Conservation (phyloP, 2,888 invertebrate species). For the Malthinus flaveolus region DNA sequence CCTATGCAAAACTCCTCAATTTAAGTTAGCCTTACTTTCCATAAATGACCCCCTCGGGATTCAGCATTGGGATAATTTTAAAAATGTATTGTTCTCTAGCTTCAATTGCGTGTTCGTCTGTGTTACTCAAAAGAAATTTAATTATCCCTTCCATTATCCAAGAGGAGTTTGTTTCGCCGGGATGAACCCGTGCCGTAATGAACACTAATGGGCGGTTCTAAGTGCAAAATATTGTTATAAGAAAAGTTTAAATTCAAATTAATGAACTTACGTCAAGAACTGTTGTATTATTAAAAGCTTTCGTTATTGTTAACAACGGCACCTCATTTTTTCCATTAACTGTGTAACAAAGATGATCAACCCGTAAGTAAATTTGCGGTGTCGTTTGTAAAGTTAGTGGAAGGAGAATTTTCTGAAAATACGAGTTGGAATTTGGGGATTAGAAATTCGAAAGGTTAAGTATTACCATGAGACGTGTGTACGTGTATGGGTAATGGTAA, state of each 20-base stretch:
- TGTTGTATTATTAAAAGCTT: constrained; percentile 59
- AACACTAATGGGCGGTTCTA: constrained; percentile 72
- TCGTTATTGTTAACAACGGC: constrained; percentile 76
- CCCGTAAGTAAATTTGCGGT: constrained; percentile 62
- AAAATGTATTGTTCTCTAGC: constrained; percentile 72
- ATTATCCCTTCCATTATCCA: constrained; percentile 88
- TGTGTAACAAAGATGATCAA: constrained; percentile 71
- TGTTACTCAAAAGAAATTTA: constrained; percentile 63
- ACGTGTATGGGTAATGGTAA: constrained; percentile 87
- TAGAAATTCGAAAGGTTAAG: constrained; percentile 30
- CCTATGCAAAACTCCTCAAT: not conserved
- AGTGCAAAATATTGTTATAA: constrained; percentile 23
- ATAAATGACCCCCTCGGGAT: constrained; percentile 85
- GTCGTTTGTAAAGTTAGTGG: constrained; percentile 34
- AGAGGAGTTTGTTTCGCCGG: constrained; percentile 85
- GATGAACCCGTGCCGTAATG: constrained; percentile 80
- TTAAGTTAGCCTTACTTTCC: constrained; percentile 68
- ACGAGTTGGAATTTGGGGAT: not conserved
- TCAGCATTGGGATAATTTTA: constrained; percentile 88
- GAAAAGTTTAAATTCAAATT: not conserved
- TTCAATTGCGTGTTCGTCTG: constrained; percentile 60
- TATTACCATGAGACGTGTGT: constrained; percentile 72
- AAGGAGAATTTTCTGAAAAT: constrained; percentile 23
- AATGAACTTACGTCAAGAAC: constrained; percentile 55
- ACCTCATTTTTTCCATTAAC: constrained; percentile 70